These are phyloP conservation scores for Gobio gobio DNA, from an alignment of 2,113 vertebrate genomes.

Conservation along the genomic window DNA sequence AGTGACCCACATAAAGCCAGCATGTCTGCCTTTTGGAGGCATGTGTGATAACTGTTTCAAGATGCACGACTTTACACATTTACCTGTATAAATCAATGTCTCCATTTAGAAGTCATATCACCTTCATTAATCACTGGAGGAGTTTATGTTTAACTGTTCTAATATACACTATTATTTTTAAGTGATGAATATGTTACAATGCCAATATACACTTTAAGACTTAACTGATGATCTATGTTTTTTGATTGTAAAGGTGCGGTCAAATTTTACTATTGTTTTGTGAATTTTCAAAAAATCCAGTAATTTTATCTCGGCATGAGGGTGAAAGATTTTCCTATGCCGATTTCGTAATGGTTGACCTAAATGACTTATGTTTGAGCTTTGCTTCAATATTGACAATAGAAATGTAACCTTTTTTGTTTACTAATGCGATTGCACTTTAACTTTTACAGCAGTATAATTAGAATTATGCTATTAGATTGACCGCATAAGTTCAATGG, in stretches of 20 bases:
- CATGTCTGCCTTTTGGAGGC: conserved; percentile 26
- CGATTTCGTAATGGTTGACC: too few relatives aligned
- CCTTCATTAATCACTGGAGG: neutral
- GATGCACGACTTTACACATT: neutral
- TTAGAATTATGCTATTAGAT: neutral
- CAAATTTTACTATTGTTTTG: too few relatives aligned
- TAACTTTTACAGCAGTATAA: neutral
- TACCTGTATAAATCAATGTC: neutral
- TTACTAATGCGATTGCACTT: neutral
- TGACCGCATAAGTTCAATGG: neutral
- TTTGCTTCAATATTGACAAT: neutral
- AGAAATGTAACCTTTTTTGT: neutral
- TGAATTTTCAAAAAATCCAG: too few relatives aligned
- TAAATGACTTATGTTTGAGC: neutral
- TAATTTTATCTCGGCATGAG: neutral
- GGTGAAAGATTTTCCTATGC: too few relatives aligned
- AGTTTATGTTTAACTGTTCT: neutral
- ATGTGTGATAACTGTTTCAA: neutral
- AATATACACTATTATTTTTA: neutral
- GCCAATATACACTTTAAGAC: neutral
- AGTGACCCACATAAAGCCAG: conserved; percentile 46
- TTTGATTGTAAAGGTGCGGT: neutral
- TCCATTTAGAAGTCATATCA: neutral
- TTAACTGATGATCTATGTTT: neutral
- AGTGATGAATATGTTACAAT: neutral